These are phyloP conservation scores for Aplysia californica DNA, from an alignment of 1,140 invertebrate genomes.

Conservation along the genomic window DNA sequence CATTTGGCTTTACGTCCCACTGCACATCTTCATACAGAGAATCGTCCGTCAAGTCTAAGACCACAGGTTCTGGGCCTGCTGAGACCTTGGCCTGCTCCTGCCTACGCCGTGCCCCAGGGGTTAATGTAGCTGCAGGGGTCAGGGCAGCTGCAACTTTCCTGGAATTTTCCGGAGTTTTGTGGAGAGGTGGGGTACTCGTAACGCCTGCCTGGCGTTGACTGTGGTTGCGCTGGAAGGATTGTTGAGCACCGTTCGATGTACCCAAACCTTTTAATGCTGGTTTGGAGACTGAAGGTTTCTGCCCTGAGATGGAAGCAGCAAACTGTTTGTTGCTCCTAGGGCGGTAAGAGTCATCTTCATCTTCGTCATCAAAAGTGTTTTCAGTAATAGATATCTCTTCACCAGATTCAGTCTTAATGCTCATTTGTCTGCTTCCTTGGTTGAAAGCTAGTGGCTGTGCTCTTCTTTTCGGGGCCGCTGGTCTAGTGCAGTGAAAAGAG, in stretches of 20 bases:
- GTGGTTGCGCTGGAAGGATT: background rate
- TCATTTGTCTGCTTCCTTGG: slow-evolving; percentile 28
- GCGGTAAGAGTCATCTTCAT: too few relatives aligned
- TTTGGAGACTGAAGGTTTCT: too few relatives aligned
- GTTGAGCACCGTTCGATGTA: background rate
- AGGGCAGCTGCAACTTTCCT: background rate
- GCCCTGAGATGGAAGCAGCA: background rate
- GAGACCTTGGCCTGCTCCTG: background rate
- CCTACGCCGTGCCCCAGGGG: too few relatives aligned
- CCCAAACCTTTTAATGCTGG: too few relatives aligned
- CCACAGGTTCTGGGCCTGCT: background rate
- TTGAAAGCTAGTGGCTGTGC: too few relatives aligned
- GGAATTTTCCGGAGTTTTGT: background rate
- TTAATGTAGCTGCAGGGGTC: background rate
- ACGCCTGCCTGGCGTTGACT: background rate
- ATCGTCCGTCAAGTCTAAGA: slow-evolving; percentile 16
- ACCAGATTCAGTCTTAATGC: slow-evolving; percentile 45
- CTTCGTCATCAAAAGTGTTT: slow-evolving; percentile 18
- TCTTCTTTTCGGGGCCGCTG: too few relatives aligned
- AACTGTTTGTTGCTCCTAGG: background rate
- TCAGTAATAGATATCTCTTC: slow-evolving; percentile 39
- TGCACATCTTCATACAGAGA: slow-evolving; percentile 7
- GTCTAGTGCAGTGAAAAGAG: too few relatives aligned
- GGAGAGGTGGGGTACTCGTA: slow-evolving; percentile 6
- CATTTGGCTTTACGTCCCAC: slow-evolving; percentile 32